Evolutionary conservation across 1,140 invertebrate species (phyloP).

Genomic region (Chironomus tepperi): DNA sequence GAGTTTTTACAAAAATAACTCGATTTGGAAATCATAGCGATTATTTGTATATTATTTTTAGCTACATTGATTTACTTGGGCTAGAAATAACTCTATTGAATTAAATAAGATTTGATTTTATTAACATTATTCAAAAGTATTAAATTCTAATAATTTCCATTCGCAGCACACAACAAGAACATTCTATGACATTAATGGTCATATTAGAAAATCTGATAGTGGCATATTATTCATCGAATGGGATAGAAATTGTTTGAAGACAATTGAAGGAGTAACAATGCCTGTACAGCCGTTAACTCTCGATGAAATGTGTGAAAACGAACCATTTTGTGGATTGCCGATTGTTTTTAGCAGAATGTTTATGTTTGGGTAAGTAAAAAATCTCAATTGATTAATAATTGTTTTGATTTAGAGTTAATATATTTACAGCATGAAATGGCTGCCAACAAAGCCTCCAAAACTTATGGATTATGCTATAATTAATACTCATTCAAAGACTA

Average conservation of each 20-base stretch:
- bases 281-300: conserved; percentile 33
- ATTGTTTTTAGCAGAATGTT: conserved; percentile 43
- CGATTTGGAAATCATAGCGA: too few species aligned
- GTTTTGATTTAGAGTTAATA: background rate
- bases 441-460: background rate
- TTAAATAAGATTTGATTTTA: too few species aligned
- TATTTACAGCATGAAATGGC: background rate
- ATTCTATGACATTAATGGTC: conserved; percentile 39
- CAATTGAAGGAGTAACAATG: conserved; percentile 39
- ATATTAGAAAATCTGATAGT: conserved; percentile 41
- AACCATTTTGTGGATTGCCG: conserved; percentile 48
- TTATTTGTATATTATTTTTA: too few species aligned
- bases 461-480: conserved; percentile 22
- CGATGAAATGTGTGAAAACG: conserved; percentile 38
- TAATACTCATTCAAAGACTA: background rate
- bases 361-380: conserved; percentile 37
- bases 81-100: too few species aligned
- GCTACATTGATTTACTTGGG: too few species aligned
- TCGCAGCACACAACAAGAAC: conserved; percentile 46
- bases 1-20: too few species aligned
- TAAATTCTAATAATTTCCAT: conserved; percentile 27
- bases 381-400: background rate
- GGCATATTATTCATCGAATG: conserved; percentile 48
- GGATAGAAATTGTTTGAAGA: conserved; percentile 43
- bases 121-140: too few species aligned